Base-by-base conservation (phyloP, 2,888 invertebrate genomes). In the Tyria jacobaeae region DNA sequence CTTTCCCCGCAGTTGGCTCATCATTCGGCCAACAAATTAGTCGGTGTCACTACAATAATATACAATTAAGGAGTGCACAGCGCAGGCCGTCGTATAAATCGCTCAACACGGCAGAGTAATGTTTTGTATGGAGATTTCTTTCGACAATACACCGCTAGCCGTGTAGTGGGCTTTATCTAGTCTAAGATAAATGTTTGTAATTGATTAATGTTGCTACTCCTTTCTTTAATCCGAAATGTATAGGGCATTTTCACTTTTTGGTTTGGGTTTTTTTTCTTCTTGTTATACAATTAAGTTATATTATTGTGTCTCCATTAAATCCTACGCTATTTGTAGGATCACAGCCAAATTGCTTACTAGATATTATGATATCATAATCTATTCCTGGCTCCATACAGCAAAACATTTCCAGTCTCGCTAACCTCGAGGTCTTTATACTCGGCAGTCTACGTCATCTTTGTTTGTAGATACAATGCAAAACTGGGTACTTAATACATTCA, bases 61-160 rank as follows among this genome's bases (percentile, higher is more conserved):
- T 92, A 93, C 92, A 92, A 89, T 90, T 89, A 90, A 89, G 83
- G 84, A 85, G 82, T 80, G 82, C 84, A 82, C 82, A 83, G 87
- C 82, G 76, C 83, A 79, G 76, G 81, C 85, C 89, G 89, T 90
- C 92, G 89, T 88, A 94, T 94, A 94, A 94, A 94, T 94, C 94
- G 85, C 77, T 94, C 94, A 92, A 87, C 94, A 91, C 89, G 66
- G 71, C 72, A 80, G 89, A 91, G 88, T 92, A 91, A 93, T 92
- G 94, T 93, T 94, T 92, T 93, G 93, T 94, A 94, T 94, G 91
- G 92, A 94, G 94, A 91, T 93, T 94, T 94, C 94, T 94, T 93
- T 94, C 94, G 88, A 89, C 94, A 88, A 85, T 79, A 81, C 83
- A 79, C 77, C 82, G 84, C 85, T 80, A 81, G 85, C 83, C 83